Conservation (phyloP, 2,888 invertebrate species). For the Lacanobia oleracea region DNA sequence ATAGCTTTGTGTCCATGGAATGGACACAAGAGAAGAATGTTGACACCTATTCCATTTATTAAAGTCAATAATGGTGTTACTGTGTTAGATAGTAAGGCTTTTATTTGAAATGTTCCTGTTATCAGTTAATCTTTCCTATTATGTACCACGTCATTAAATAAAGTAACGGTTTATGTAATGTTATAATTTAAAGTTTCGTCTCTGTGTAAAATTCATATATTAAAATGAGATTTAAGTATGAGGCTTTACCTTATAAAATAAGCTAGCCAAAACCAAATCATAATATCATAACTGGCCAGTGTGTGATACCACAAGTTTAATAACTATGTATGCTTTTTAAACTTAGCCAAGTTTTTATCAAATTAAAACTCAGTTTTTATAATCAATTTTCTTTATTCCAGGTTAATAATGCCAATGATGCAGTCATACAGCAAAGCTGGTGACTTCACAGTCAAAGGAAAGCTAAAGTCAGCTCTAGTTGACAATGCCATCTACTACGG, state of each 20-base stretch:
- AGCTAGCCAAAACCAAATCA: no score
- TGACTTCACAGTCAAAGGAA: constrained; percentile 98
- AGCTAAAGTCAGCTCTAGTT: constrained; percentile 97
- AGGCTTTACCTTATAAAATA: no score
- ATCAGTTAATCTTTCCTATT: constrained; percentile 38
- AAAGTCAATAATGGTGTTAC: constrained; percentile 19
- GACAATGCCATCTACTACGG: constrained; percentile 99
- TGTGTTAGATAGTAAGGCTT: constrained; percentile 23
- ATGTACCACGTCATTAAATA: constrained; percentile 15
- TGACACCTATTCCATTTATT: constrained; percentile 4
- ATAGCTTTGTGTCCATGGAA: no score
- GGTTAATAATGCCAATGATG: constrained; percentile 99
- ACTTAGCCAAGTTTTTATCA: no score
- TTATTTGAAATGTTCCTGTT: constrained; percentile 27
- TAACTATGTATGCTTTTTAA: no score
- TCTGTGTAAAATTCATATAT: neutral
- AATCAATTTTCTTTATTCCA: constrained; percentile 78
- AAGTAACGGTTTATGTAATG: constrained; percentile 31
- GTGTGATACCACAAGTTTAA: no score
- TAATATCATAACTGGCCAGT: no score
- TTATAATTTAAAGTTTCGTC: neutral
- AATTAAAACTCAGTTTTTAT: neutral
- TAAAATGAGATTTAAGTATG: neutral
- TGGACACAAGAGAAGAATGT: neutral
- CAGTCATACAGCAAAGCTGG: constrained; percentile 99